These are phyloP conservation scores for Solen grandis DNA, from an alignment of 1,140 invertebrate genomes.

Conservation along the genomic window DNA sequence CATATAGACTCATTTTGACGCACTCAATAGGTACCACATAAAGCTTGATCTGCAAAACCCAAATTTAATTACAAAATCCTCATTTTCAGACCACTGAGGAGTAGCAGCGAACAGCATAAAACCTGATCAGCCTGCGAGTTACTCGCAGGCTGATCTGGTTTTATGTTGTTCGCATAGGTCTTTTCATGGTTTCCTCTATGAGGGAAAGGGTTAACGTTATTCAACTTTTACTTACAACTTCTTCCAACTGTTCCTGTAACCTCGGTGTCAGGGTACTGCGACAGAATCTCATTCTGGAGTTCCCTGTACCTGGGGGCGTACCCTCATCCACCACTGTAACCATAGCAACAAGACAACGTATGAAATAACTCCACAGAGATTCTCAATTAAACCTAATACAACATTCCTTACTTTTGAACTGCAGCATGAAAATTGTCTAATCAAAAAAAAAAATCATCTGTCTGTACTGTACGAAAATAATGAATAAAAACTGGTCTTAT, in stretches of 20 bases:
- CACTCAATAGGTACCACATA: too few species aligned
- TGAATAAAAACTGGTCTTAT: neutral
- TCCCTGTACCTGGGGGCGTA: slow-evolving; percentile 84
- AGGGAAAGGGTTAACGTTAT: neutral
- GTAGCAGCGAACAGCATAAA: too few species aligned
- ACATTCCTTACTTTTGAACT: neutral
- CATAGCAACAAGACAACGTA: slow-evolving; percentile 59
- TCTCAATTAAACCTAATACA: neutral
- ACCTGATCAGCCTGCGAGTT: too few species aligned
- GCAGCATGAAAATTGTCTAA: neutral
- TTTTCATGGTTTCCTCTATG: too few species aligned
- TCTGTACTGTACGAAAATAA: neutral
- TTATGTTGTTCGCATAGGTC: too few species aligned
- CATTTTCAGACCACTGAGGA: too few species aligned
- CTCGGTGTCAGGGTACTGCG: slow-evolving; percentile 82
- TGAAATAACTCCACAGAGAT: neutral
- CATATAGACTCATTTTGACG: too few species aligned
- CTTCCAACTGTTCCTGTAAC: slow-evolving; percentile 84
- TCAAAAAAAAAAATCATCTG: neutral
- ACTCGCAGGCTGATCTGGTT: too few species aligned
- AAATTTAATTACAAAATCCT: too few species aligned
- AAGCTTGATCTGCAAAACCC: too few species aligned
- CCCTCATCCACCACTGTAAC: slow-evolving; percentile 82
- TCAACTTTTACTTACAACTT: slow-evolving; percentile 80
- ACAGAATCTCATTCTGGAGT: slow-evolving; percentile 83